These are phyloP conservation scores for Champsocephalus esox DNA, from an alignment of 2,797 vertebrate genomes.

Conservation along the genomic window DNA sequence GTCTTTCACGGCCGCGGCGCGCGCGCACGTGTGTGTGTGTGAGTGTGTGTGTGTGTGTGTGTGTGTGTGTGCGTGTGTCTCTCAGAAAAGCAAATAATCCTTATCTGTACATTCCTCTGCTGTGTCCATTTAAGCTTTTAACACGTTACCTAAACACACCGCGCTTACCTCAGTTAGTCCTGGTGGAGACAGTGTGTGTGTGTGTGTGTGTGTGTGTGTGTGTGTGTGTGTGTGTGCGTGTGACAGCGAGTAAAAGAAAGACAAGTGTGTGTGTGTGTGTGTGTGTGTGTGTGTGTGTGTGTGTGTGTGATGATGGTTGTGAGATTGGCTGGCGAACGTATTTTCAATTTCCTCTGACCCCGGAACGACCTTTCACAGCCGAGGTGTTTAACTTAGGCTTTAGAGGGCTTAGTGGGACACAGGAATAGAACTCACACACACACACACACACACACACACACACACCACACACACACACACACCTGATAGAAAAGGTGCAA, in stretches of 20 bases:
- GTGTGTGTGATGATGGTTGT: slow-evolving; percentile 42
- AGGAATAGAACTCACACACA: slow-evolving; percentile 45
- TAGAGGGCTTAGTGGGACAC: slow-evolving; percentile 55
- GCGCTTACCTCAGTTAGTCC: slow-evolving; percentile 30
- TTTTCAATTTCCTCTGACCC: slow-evolving; percentile 78
- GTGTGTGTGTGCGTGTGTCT: slow-evolving; percentile 12
- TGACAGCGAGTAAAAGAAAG: neutral
- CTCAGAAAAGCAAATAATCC: slow-evolving; percentile 52
- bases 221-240: slow-evolving; percentile 9
- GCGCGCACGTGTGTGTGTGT: slow-evolving; percentile 21
- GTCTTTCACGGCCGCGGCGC: slow-evolving; percentile 2
- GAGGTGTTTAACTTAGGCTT: slow-evolving; percentile 74
- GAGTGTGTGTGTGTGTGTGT: slow-evolving; percentile 26
- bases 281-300: neutral
- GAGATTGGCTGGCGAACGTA: slow-evolving; percentile 42
- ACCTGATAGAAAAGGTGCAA: neutral
- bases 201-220: slow-evolving; percentile 3
- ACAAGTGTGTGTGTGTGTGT: slow-evolving; percentile 3
- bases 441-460: slow-evolving; percentile 24
- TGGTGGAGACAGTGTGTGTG: slow-evolving; percentile 17
- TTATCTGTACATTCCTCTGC: slow-evolving; percentile 77
- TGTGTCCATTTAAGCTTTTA: slow-evolving; percentile 77
- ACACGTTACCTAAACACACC: slow-evolving; percentile 66
- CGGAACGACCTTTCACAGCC: slow-evolving; percentile 63
- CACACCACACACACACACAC: neutral